Percentiles rank a stretch among this genome's conserved stretches.
Conservation (phyloP, 2,888 invertebrate genomes). For the Amiota communis region DNA sequence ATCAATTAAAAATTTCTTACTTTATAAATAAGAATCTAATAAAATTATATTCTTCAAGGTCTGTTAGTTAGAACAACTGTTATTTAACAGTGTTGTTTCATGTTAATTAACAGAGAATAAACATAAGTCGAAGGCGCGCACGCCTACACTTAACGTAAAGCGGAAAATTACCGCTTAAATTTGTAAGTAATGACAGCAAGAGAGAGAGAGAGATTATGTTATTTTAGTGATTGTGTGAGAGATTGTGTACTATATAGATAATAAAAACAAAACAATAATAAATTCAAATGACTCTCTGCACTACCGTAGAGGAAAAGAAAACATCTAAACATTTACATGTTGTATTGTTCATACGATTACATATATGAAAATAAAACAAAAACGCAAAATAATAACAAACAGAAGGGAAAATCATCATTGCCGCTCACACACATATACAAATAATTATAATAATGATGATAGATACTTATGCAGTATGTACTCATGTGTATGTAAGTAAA, state of each 20-base stretch:
- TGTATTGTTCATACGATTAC: too few relatives aligned
- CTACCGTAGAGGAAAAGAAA: too few relatives aligned
- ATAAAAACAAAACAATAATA: constrained; percentile 24
- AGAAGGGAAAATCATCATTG: not conserved
- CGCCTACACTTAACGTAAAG: not conserved
- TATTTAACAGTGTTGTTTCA: not conserved
- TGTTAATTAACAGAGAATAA: not conserved
- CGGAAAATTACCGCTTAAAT: not conserved
- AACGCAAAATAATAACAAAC: too few relatives aligned
- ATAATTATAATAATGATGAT: not conserved
- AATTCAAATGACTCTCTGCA: not conserved
- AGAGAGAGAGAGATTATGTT: too few relatives aligned
- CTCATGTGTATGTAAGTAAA: not conserved
- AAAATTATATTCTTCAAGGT: constrained; percentile 2
- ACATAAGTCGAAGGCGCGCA: too few relatives aligned
- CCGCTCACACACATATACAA: not conserved
- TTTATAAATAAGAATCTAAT: not conserved
- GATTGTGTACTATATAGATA: not conserved
- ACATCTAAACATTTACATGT: too few relatives aligned
- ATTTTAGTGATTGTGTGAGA: not conserved
- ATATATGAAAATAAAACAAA: not conserved
- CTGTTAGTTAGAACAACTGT: not conserved
- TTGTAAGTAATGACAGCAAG: too few relatives aligned
- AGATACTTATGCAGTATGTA: too few relatives aligned
- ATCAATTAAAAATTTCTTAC: not conserved